A percentile compares a stretch with the other conserved stretches of the same genome.
Evolutionary conservation across 2,888 invertebrate genomes (phyloP).

Genomic region (Papilio protenor): DNA sequence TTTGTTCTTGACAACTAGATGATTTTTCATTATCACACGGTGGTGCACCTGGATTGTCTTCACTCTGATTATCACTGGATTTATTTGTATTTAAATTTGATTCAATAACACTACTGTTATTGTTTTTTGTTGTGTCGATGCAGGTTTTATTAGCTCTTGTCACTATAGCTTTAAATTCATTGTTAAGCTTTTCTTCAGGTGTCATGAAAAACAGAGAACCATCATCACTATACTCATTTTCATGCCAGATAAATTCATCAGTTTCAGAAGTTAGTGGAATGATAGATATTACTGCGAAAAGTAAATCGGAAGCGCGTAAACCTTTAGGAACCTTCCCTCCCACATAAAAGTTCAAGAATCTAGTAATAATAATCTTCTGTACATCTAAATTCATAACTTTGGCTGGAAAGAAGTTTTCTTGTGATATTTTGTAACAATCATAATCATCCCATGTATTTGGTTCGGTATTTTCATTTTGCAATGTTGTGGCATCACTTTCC

Average conservation of each 20-base stretch:
- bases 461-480: not conserved
- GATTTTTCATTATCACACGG: not conserved
- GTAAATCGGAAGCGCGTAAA: constrained; percentile 45
- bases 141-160: not conserved
- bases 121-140: not conserved
- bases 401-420: constrained; percentile 27
- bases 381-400: constrained; percentile 23
- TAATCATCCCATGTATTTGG: constrained; percentile 36
- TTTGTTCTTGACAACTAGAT: not conserved
- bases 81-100: not conserved
- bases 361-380: constrained; percentile 29
- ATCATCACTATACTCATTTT: constrained; percentile 43
- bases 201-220: constrained; percentile 50
- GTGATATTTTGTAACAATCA: constrained; percentile 34
- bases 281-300: constrained; percentile 49
- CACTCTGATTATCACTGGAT: not conserved
- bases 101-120: not conserved
- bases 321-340: constrained; percentile 48
- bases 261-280: constrained; percentile 44
- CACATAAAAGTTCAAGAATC: constrained; percentile 32
- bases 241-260: constrained; percentile 48
- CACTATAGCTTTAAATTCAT: constrained; percentile 24
- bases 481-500: not conserved
- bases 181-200: constrained; percentile 47
- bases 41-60: not conserved